phyloP scores from a whole-genome alignment of 2,888 invertebrate genomes.

The Cynaeus angustus region DNA sequence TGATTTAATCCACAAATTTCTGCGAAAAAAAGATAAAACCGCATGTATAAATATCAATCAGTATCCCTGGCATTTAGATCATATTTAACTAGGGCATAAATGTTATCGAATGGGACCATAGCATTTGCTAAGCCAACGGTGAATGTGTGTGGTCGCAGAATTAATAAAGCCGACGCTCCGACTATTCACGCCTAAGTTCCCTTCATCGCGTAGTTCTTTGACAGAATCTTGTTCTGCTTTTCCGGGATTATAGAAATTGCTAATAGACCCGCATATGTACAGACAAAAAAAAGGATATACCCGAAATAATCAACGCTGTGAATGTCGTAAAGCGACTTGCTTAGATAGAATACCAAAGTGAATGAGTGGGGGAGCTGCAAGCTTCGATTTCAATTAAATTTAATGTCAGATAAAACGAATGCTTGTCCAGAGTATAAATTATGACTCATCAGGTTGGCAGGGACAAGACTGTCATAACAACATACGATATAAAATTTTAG shows the following conservation, averaged over 20 bases:
- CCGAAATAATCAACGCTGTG: neutral
- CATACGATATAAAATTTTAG: slow-evolving; percentile 1
- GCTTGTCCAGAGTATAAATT: neutral
- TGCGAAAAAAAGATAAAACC: slow-evolving; percentile 38
- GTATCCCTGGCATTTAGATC: slow-evolving; percentile 49
- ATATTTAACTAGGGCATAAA: slow-evolving; percentile 48
- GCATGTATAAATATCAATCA: slow-evolving; percentile 44
- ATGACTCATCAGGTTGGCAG: slow-evolving; percentile 2
- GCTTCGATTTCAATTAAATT: neutral
- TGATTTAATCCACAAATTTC: slow-evolving; percentile 41
- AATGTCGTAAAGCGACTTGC: no score
- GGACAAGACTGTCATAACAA: neutral
- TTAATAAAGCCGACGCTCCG: slow-evolving; percentile 31
- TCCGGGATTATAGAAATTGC: neutral
- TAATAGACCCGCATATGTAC: neutral
- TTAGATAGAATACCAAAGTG: neutral
- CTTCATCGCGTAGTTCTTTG: slow-evolving; percentile 2
- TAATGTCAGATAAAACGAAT: slow-evolving; percentile 4
- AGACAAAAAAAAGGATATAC: neutral
- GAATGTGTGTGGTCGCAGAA: slow-evolving; percentile 28
- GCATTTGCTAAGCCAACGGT: slow-evolving; percentile 49
- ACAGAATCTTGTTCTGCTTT: slow-evolving; percentile 12
- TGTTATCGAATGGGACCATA: slow-evolving; percentile 53
- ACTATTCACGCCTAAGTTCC: slow-evolving; percentile 29
- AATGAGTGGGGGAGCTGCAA: neutral